phyloP scores from a whole-genome alignment of 2,888 invertebrate species.

The Beris morrisii region DNA sequence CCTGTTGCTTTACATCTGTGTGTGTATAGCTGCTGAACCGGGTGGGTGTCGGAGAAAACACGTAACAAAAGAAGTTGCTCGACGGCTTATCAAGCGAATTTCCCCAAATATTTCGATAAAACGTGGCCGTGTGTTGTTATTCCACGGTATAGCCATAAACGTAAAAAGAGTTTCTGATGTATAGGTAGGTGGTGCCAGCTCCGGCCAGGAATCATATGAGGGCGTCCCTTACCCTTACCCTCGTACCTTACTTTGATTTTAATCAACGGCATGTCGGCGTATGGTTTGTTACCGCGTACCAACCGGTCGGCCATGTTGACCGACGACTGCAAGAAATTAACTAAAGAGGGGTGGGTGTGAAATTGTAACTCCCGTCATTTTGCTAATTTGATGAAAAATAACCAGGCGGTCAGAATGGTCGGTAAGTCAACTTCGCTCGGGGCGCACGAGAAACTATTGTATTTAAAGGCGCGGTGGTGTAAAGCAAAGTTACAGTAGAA shows the following conservation, averaged over 20 bases:
- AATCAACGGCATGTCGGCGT: neutral
- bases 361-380: conserved; percentile 48
- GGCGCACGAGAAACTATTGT: too few relatives aligned
- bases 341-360: conserved; percentile 30
- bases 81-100: conserved; percentile 6
- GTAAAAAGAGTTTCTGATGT: too few relatives aligned
- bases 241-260: neutral
- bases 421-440: conserved; percentile 12
- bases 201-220: too few relatives aligned
- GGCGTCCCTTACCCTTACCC: neutral
- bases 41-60: conserved; percentile 20
- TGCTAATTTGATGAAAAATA: conserved; percentile 53
- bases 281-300: neutral
- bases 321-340: conserved; percentile 7
- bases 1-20: neutral
- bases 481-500: too few relatives aligned
- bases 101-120: conserved; percentile 19
- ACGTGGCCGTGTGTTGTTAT: conserved; percentile 1
- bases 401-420: conserved; percentile 37
- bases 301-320: neutral
- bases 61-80: conserved; percentile 1
- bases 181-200: too few relatives aligned
- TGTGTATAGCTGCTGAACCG: neutral
- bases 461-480: too few relatives aligned
- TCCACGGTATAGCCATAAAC: too few relatives aligned